phyloP scores from a whole-genome alignment of 64 coral and sea anemone species.

The Astreopora myriophthalma region DNA sequence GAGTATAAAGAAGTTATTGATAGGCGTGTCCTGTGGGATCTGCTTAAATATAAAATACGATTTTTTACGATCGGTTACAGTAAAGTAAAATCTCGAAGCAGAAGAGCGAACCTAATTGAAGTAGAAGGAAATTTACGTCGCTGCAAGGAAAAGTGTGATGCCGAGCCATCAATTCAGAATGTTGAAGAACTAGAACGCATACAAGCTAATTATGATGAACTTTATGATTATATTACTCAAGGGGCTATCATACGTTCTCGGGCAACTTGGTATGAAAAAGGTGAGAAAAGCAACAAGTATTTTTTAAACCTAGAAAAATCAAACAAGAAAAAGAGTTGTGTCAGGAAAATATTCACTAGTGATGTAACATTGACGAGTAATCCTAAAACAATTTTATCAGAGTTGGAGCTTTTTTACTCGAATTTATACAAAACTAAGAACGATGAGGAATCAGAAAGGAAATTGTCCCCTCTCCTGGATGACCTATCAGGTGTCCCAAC shows the following conservation, averaged over 20 bases:
- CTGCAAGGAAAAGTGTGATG: neutral
- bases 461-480: neutral
- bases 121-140: neutral
- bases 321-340: conserved; percentile 4
- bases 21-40: conserved; percentile 43
- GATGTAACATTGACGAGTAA: neutral
- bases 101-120: neutral
- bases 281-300: conserved; percentile 69
- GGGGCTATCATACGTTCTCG: conserved; percentile 30
- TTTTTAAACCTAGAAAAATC: conserved; percentile 44
- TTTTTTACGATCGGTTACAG: conserved; percentile 30
- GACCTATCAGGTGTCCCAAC: neutral
- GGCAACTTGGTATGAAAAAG: conserved; percentile 44
- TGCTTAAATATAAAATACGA: conserved; percentile 64
- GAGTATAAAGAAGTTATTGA: conserved; percentile 18
- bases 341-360: neutral
- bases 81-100: conserved; percentile 15
- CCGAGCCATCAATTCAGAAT: neutral
- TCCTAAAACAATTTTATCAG: neutral
- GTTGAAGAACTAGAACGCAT: neutral
- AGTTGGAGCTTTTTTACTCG: neutral
- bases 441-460: neutral
- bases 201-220: conserved; percentile 36
- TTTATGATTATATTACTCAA: conserved; percentile 51
- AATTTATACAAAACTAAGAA: neutral